Evolutionary conservation across 2,888 invertebrate species (phyloP), one percentile per base, ranked within the genome.

Genomic region (Neoitamus cyanurus): DNA sequence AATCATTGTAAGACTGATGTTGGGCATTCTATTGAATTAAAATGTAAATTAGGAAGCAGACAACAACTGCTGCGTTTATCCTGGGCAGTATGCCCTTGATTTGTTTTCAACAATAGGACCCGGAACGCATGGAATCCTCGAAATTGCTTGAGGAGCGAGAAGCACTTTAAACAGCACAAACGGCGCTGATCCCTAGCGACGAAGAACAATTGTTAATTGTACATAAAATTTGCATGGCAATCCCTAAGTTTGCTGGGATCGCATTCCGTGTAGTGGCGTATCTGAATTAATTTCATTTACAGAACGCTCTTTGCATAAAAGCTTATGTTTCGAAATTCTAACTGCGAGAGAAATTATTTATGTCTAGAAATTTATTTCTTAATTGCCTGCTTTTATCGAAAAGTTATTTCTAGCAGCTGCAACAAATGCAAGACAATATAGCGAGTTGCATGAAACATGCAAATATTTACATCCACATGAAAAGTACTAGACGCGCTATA

Each of bases 1-100:
- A 73, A 73, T 73, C 37, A 37, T n/a, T 73, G 36, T 73, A 34
- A 25, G 37, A 73, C 73, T 73, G 73, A 73, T 73, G 73, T 30
- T 25, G 36, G 36, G 36, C 37, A 36, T 37, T 73, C 36, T 73
- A 73, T 73, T 73, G 37, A 37, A 73, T 73, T 73, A 73, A 73
- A 73, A 73, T 73, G 73, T 37, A 73, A 73, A 73, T 73, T 73
- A 37, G 73, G 36, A 73, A 30, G 25, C 37, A 15, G 34, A 20
- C 20, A 20, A 73, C 34, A 73, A 36, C 37, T 37, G 11, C 25
- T 3, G 3, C 73, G 37, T 73, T 73, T 37, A 73, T 73, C 20
- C n/a, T 20, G n/a, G 73, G 36, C 34, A 73, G 9, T 20, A 36
- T 36, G 34, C 37, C 37, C 25, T 34, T 20, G 73, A 73, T 73